phyloP scores from a whole-genome alignment of 2,113 vertebrate genomes.

The Falco punctatus region DNA sequence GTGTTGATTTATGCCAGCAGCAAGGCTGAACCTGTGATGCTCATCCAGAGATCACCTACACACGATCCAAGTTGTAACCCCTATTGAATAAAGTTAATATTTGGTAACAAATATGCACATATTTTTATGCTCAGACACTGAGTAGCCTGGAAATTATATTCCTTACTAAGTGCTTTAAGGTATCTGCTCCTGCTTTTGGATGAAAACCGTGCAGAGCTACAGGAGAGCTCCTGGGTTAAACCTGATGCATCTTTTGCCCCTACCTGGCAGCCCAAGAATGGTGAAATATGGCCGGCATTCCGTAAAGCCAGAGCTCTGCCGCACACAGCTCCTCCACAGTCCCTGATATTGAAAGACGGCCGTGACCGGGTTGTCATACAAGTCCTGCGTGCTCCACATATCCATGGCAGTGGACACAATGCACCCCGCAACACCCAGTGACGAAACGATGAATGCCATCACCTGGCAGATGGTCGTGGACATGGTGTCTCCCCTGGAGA shows the following conservation, averaged over 20 bases:
- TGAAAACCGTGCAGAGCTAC: background rate
- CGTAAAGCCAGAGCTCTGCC: constrained; percentile 84
- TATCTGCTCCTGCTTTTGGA: background rate
- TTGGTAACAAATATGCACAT: background rate
- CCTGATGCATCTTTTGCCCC: background rate
- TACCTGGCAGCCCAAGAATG: constrained; percentile 91
- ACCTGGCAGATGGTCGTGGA: constrained; percentile 82
- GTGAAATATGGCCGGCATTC: constrained; percentile 90
- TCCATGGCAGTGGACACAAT: constrained; percentile 84
- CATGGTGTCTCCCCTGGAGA: constrained; percentile 67
- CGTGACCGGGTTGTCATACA: constrained; percentile 82
- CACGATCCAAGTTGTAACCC: background rate
- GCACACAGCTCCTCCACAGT: constrained; percentile 90
- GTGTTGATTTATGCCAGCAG: background rate
- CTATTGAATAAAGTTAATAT: background rate
- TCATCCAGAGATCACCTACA: background rate
- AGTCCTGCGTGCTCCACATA: constrained; percentile 86
- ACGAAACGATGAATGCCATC: constrained; percentile 80
- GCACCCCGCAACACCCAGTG: constrained; percentile 80
- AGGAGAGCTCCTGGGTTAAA: background rate
- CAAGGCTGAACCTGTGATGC: fast-evolving
- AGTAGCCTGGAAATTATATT: background rate
- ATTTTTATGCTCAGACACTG: background rate
- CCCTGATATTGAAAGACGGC: constrained; percentile 87
- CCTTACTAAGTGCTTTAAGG: background rate